Evolutionary conservation across 92 coral and sea anemone genomes (phyloP).

Genomic region (Umimayanthus chanpuru): DNA sequence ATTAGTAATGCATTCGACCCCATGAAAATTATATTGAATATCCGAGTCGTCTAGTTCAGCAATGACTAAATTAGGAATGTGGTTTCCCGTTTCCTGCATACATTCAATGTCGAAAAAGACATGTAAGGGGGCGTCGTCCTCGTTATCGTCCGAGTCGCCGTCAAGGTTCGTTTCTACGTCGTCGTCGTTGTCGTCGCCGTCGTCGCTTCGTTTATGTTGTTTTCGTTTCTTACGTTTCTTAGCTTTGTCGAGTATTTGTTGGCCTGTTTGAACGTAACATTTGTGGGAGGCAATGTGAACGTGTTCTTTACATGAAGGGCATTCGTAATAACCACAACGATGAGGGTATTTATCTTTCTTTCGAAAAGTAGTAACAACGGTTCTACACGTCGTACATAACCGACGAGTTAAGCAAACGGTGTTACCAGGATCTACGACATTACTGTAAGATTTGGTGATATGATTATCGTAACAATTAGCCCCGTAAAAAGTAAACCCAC

Average conservation of each 20-base stretch:
- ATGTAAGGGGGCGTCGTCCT: neutral
- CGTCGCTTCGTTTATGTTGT: neutral
- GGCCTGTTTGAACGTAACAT: neutral
- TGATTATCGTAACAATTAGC: conserved; percentile 6
- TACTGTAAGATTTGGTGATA: neutral
- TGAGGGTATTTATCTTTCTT: conserved; percentile 10
- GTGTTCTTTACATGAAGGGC: conserved; percentile 12
- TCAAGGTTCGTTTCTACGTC: conserved; percentile 8
- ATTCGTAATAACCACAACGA: conserved; percentile 13
- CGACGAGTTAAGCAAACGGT: neutral
- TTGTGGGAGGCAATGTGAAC: conserved; percentile 15
- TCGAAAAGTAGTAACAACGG: conserved; percentile 11
- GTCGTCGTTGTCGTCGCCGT: neutral
- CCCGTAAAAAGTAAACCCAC: neutral
- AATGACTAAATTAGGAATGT: too few species aligned
- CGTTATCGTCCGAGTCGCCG: conserved; percentile 1
- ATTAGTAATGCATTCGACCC: neutral
- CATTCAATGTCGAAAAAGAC: conserved; percentile 1
- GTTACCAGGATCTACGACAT: neutral
- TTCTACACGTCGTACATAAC: conserved; percentile 13
- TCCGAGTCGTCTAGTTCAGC: neutral
- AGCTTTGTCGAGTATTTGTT: conserved; percentile 1
- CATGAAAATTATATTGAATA: neutral
- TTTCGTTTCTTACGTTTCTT: neutral
- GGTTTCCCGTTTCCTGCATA: neutral